phyloP scores from a whole-genome alignment of 2,797 vertebrate species.

The Poliocrania exsul region DNA sequence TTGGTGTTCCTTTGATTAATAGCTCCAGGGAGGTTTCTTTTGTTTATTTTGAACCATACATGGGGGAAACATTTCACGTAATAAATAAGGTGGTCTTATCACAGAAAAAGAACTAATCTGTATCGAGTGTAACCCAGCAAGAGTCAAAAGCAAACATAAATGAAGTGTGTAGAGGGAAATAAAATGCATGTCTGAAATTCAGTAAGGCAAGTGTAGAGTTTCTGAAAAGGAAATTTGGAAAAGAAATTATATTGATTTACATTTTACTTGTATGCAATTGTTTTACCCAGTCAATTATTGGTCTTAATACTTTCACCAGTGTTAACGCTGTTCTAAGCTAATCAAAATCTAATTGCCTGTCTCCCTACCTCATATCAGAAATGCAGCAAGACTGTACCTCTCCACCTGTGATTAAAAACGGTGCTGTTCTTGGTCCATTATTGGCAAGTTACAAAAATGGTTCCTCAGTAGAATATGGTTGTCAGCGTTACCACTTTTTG shows the following conservation, averaged over 20 bases:
- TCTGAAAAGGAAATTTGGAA: neutral
- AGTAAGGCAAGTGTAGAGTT: neutral
- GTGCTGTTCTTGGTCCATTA: slow-evolving; percentile 13
- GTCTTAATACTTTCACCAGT: neutral
- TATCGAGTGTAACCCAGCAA: neutral
- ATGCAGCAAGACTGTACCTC: slow-evolving; percentile 61
- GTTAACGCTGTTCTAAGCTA: neutral
- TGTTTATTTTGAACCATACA: neutral
- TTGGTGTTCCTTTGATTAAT: neutral
- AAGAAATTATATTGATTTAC: neutral
- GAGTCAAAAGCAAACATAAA: neutral
- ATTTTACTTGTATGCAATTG: neutral
- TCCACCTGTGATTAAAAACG: slow-evolving; percentile 70
- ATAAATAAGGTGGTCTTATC: neutral
- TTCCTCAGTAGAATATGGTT: slow-evolving; percentile 74
- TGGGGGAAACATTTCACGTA: neutral
- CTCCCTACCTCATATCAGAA: slow-evolving; percentile 4
- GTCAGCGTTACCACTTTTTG: slow-evolving; percentile 70
- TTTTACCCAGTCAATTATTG: neutral
- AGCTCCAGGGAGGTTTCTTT: neutral
- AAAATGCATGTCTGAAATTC: neutral
- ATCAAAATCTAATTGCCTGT: neutral
- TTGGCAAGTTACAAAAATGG: slow-evolving; percentile 63
- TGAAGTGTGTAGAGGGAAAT: neutral
- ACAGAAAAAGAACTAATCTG: neutral